Base-by-base conservation (phyloP, 2,797 vertebrate species). In the Poecilia velifera region DNA sequence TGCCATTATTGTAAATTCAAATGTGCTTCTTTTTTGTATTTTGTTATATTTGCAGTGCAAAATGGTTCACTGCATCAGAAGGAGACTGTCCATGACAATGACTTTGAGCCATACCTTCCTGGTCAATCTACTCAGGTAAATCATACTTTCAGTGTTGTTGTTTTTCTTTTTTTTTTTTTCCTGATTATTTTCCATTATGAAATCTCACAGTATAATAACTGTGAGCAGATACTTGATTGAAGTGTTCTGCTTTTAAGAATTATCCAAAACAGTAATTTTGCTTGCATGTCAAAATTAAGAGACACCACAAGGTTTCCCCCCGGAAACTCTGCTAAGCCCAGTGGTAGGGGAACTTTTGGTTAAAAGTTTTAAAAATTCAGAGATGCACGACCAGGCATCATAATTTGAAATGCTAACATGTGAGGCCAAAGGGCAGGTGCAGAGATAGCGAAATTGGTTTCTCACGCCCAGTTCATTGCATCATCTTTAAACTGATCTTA, bases 51-150 rank as follows among this genome's bases (percentile, higher is more conserved):
- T 96, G 73, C 89, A 98, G 98, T 98, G 91, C 98, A 98, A 97
- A 99, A 98, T 97, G 97, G 98, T 96, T 97, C 97, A 1, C 93
- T 98, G 93, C 98, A 98, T 95, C 98, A 97, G 95, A 99, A 99
- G 95, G 97, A 98, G 88, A 95, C 96, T 87, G 96, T 97, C 87
- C 98, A 98, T n/a, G 97, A 98, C 95, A 97, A 95, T 91, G 98
- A 99, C 94, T 99, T 98, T 94, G 98, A 99, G 92, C 97, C 97
- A 92, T 98, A 98, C 93, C 97, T 98, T 94, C 97, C 97, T 46
- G 93, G 97, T 94, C 98, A 98, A 91, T 98, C 98, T 83, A 97
- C 96, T 94, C 98, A 98, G 97, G 98, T 98, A 94, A 96, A 94
- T 55, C 76, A 20, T 22, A 3, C 6, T 64, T 4, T 55, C 20